Base-by-base conservation (phyloP, 2,888 invertebrate species). In the Harpalus rufipes region DNA sequence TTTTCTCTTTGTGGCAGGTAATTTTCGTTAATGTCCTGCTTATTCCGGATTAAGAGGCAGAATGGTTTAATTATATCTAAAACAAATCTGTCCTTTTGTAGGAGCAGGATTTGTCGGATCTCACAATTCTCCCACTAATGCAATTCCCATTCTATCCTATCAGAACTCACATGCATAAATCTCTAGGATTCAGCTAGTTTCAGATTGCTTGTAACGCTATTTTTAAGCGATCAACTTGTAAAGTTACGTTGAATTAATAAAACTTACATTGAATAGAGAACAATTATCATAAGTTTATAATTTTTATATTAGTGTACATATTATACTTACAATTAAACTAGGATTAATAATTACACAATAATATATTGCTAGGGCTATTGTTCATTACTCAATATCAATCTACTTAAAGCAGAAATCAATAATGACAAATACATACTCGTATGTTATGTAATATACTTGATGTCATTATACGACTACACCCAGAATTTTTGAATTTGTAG, bases 61-160 rank as follows among this genome's bases (percentile, higher is more conserved):
- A 63, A n/a, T 21, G 68, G 32, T 32, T 32, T 68, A 68, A 32
- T 68, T 21, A 39, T 51, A 51, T 68, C 25, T 68, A 14, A 14
- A 68, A 68, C 25, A 51, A 51, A 51, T 51, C 44, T 10, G 44
- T 51, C 44, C 44, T 12, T 51, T 10, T 51, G 68, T 68, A n/a
- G 12, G 12, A 10, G 32, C 41, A n/a, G 68, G 32, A 68, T 68
- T 68, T 68, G 32, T n/a, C 39, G 25, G 68, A 39, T n/a, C 68
- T 39, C 39, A 32, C 68, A 68, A 68, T 39, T 39, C 68, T 7
- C 68, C 12, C 63, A 21, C 63, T 63, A 63, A 63, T 63, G 68
- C 68, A 39, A 68, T 68, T 68, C 39, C 41, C 39, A 32, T 68
- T 68, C 68, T 68, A 32, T 8, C 68, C 68, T 68, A 68, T 68